Percentiles rank a stretch among this genome's conserved stretches.
Evolutionary conservation across 2,888 invertebrate genomes (phyloP).

Genomic region (Nymphalis polychloros): DNA sequence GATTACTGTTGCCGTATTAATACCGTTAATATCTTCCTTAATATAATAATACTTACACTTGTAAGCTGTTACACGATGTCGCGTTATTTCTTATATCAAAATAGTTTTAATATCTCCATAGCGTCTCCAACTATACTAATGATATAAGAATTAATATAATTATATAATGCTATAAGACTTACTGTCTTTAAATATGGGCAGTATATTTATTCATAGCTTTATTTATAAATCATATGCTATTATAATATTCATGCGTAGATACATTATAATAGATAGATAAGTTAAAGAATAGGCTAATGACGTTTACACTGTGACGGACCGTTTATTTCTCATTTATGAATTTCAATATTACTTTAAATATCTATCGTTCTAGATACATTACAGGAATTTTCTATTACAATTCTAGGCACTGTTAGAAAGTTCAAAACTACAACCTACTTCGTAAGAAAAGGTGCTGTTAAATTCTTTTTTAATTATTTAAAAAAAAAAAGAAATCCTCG

Average conservation of each 20-base stretch:
- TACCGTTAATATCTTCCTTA: too few relatives aligned
- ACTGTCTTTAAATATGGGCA: neutral
- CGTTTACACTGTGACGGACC: constrained; percentile 17
- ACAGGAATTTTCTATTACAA: too few relatives aligned
- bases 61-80: neutral
- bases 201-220: constrained; percentile 2
- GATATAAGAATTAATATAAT: constrained; percentile 6
- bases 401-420: too few relatives aligned
- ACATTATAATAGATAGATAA: constrained; percentile 18
- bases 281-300: constrained; percentile 9
- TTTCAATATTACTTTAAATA: too few relatives aligned
- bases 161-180: neutral
- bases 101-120: neutral
- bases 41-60: neutral
- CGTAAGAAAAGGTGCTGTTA: too few relatives aligned
- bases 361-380: too few relatives aligned
- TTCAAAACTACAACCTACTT: too few relatives aligned
- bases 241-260: constrained; percentile 3
- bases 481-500: neutral
- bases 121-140: neutral
- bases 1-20: too few relatives aligned
- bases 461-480: too few relatives aligned
- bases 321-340: neutral
- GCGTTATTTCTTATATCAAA: constrained; percentile 3
- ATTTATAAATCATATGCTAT: neutral